Evolutionary conservation across 2,113 vertebrate species (phyloP).

Genomic region (Oriolus oriolus): DNA sequence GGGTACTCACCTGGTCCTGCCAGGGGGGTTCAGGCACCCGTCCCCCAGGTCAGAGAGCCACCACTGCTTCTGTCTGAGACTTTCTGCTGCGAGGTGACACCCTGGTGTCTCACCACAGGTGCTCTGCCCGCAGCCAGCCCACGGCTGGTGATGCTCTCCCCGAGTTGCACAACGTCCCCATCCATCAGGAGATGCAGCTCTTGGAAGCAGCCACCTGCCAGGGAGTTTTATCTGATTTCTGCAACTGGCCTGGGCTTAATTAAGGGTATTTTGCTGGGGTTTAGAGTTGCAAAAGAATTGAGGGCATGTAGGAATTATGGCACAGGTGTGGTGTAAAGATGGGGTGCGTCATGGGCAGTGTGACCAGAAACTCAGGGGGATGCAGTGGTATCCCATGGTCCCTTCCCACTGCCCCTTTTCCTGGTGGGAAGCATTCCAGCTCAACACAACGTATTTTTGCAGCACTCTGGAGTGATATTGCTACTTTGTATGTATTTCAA

Average conservation of each 20-base stretch:
- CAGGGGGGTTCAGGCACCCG: neutral
- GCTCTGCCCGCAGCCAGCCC: neutral
- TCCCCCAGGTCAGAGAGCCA: neutral
- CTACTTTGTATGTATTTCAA: neutral
- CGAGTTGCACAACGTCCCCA: neutral
- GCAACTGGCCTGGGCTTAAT: neutral
- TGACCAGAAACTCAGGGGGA: neutral
- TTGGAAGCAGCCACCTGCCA: neutral
- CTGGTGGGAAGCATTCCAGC: neutral
- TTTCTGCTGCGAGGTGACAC: neutral
- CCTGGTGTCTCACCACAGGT: neutral
- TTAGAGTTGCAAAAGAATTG: neutral
- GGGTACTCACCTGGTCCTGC: neutral
- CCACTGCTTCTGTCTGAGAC: rapidly evolving
- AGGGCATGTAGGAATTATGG: neutral
- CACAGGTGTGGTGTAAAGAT: neutral
- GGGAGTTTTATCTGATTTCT: neutral
- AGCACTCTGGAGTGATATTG: neutral
- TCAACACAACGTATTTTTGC: rapidly evolving
- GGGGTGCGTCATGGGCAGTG: rapidly evolving
- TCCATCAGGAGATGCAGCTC: neutral
- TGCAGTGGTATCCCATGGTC: neutral
- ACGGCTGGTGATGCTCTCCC: neutral
- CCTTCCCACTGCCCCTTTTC: neutral
- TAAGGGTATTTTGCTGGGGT: neutral